Base-by-base conservation (phyloP, 1,140 invertebrate species). In the Globodera rostochiensis region DNA sequence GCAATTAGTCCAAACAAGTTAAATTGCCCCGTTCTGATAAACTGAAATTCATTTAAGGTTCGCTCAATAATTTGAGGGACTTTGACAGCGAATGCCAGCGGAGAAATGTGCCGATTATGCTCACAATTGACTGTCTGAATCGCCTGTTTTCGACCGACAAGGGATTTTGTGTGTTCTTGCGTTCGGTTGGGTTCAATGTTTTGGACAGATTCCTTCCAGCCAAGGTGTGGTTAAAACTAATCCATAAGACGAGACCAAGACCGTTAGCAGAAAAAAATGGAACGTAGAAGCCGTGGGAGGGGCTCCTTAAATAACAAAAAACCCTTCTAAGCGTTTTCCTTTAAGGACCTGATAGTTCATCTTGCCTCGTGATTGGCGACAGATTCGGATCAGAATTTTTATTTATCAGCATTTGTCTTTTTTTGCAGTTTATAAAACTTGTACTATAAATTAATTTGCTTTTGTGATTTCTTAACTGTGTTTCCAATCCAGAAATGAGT, bases 1-100 rank as follows among this genome's bases (percentile, higher is more conserved):
- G 36, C 36, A 36, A 36, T 36, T 36, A 36, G 2, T 36, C 25
- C 25, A 36, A 36, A 36, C n/a, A 36, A 36, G 36, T 36, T 36
- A 36, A 36, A 36, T 36, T 36, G 36, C 21, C 67, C 82, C 45
- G 25, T 60, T 69, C 66, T 84, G 73, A 70, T 36, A 36, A 36
- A 36, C 36, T 36, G 1, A 36, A 36, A 36, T 36, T 36, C 3
- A 36, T 77, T 87, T 88, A 91, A 81, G 91, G 91, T n/a, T 90
- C 90, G 11, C 71, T 91, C 36, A 87, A 81, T 11, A 93, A 94
- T 91, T 91, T 98, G 21, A 88, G 93, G 57, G 92, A 94, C 83
- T 98, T 98, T 89, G 96, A 98, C 91, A 94, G 93, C 0, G 85
- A 92, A 77, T 91, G 95, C 60, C 95, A 98, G 89, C 91, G 93